phyloP scores from a whole-genome alignment of 2,113 vertebrate species.

The Cyanoliseus patagonus region DNA sequence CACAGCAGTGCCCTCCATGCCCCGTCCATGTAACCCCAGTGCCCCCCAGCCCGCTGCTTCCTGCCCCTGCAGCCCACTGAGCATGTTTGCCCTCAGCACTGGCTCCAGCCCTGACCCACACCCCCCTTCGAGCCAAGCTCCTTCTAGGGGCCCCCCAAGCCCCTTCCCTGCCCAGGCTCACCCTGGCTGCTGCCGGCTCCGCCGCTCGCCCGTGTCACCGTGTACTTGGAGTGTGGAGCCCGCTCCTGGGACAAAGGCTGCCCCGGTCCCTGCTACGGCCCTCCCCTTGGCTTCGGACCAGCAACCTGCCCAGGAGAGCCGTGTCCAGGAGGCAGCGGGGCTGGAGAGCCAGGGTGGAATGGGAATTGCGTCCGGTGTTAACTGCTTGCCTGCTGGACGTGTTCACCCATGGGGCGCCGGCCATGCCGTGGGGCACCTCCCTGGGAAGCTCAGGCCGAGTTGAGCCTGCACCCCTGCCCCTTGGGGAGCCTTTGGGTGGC shows the following conservation, averaged over 20 bases:
- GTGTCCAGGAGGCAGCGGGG: not conserved
- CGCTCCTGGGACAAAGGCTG: conserved; percentile 23
- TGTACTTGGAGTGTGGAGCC: not conserved
- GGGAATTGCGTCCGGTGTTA: not conserved
- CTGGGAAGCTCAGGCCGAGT: accelerated
- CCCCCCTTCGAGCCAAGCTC: not conserved
- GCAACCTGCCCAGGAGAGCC: conserved; percentile 36
- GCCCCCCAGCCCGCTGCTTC: not conserved
- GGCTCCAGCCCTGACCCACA: not conserved
- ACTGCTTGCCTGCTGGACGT: not conserved
- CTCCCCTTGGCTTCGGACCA: conserved; percentile 59
- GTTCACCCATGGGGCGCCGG: not conserved
- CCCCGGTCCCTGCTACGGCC: not conserved
- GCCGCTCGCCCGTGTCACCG: not conserved
- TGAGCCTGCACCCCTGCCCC: not conserved
- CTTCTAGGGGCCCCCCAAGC: accelerated
- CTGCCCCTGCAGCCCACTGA: not conserved
- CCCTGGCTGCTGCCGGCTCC: not conserved
- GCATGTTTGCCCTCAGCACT: accelerated
- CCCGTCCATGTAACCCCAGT: accelerated
- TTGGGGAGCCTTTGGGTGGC: not conserved
- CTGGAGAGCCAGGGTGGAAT: not conserved
- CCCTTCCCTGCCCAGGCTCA: not conserved
- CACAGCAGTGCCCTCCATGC: not conserved
- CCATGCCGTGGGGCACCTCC: not conserved